Evolutionary conservation across 2,113 vertebrate genomes (phyloP).

Genomic region (Phodopus roborovskii): DNA sequence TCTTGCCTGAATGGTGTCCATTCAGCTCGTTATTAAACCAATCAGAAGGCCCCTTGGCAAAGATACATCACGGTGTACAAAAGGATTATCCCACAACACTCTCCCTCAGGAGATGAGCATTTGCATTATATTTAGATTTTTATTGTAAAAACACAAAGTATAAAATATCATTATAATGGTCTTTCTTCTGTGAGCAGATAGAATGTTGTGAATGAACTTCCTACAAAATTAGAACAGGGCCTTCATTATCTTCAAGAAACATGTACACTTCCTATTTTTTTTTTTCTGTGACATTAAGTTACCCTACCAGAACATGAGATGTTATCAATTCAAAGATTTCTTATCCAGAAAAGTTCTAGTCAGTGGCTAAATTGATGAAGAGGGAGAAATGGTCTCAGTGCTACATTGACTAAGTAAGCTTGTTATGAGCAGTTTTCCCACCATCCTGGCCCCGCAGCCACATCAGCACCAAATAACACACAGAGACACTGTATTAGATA

Average conservation of each 20-base stretch:
- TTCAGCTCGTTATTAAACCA: neutral
- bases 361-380: neutral
- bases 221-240: neutral
- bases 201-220: neutral
- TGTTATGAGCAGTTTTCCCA: too few species aligned
- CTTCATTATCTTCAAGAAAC: neutral
- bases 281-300: neutral
- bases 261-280: neutral
- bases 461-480: too few species aligned
- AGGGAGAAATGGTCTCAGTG: neutral
- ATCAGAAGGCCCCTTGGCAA: neutral
- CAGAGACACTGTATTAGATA: too few species aligned
- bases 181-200: neutral
- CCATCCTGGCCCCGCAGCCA: too few species aligned
- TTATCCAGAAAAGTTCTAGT: neutral
- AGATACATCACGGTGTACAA: neutral
- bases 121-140: neutral
- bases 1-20: neutral
- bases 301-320: neutral
- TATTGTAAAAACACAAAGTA: neutral
- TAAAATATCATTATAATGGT: neutral
- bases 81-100: neutral
- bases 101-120: neutral
- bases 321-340: neutral
- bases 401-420: neutral